Percentiles rank a stretch among this genome's conserved stretches.
Conservation (phyloP, 2,113 vertebrate species). For the Thalassoma bifasciatum region DNA sequence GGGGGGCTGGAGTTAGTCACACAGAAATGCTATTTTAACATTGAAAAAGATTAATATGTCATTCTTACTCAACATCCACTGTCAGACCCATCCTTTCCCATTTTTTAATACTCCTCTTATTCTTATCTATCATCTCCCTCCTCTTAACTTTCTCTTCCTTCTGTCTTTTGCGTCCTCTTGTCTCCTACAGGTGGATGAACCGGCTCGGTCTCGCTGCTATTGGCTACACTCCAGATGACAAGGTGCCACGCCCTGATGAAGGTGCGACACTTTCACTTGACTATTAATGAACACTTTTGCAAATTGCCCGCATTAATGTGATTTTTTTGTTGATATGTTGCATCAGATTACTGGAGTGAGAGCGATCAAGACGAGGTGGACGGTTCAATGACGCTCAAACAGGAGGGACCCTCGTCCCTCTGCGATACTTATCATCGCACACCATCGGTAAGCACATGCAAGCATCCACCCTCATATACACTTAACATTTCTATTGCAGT, state of each 20-base stretch:
- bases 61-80: no score
- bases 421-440: constrained; percentile 89
- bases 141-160: not conserved
- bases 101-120: constrained; percentile 10
- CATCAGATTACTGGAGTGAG: constrained; percentile 94
- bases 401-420: constrained; percentile 86
- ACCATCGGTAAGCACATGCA: constrained; percentile 86
- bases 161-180: not conserved
- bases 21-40: constrained; percentile 53
- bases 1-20: constrained; percentile 28
- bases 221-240: constrained; percentile 93
- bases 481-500: constrained; percentile 35
- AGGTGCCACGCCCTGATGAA: constrained; percentile 91
- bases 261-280: constrained; percentile 77
- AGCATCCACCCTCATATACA: constrained; percentile 6
- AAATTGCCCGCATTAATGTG: not conserved
- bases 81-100: constrained; percentile 17
- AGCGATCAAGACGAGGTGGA: constrained; percentile 93
- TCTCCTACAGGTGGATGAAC: constrained; percentile 90
- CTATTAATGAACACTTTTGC: not conserved
- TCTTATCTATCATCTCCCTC: not conserved
- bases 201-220: constrained; percentile 92
- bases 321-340: constrained; percentile 2
- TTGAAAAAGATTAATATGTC: constrained; percentile 37
- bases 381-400: constrained; percentile 91